Evolutionary conservation across 2,113 vertebrate genomes (phyloP).

Genomic region (Tragelaphus scriptus): DNA sequence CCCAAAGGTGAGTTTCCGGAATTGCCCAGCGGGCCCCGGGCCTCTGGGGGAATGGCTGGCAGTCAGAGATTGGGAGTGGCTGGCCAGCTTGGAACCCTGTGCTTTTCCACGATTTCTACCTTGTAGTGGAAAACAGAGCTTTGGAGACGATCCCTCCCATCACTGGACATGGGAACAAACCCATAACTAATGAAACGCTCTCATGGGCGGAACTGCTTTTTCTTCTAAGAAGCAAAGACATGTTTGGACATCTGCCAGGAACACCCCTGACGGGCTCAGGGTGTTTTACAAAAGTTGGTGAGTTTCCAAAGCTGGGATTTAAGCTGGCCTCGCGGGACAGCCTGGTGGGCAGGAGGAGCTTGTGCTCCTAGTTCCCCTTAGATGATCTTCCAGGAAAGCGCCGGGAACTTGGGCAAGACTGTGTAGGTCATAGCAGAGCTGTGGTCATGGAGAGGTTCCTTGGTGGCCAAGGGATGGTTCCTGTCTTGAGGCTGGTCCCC

Average conservation of each 20-base stretch:
- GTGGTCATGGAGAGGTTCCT: accelerated
- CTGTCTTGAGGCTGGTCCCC: accelerated
- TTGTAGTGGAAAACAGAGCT: accelerated
- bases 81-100: accelerated
- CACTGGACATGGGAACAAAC: background rate
- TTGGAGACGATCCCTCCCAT: background rate
- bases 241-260: background rate
- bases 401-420: background rate
- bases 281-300: background rate
- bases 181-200: background rate
- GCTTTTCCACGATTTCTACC: background rate
- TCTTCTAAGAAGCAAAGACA: background rate
- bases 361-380: accelerated
- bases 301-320: accelerated
- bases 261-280: accelerated
- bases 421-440: accelerated
- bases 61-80: accelerated
- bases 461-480: background rate
- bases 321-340: accelerated
- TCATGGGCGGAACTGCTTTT: background rate
- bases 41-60: accelerated
- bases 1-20: too few relatives aligned
- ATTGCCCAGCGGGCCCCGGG: accelerated
- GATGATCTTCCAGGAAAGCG: accelerated
- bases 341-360: accelerated